A percentile compares a stretch with the other conserved stretches of the same genome.
These are phyloP conservation scores for Drosophila micromelanica DNA, from an alignment of 1,140 invertebrate species.

Conservation along the genomic window DNA sequence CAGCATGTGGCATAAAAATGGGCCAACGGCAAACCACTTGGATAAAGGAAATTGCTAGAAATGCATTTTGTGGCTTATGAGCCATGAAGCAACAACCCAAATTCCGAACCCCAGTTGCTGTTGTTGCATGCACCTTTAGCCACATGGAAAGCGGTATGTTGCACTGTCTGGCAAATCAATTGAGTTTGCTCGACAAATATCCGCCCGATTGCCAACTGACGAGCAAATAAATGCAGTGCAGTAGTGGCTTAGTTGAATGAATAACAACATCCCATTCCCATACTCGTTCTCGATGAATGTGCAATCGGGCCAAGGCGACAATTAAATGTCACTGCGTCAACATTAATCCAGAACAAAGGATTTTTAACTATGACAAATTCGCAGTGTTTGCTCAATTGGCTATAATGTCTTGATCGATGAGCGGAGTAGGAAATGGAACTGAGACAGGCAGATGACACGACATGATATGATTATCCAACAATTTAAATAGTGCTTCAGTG, in stretches of 20 bases:
- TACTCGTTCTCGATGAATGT: neutral
- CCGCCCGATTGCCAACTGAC: constrained; percentile 66
- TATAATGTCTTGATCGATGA: constrained; percentile 66
- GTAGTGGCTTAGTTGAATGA: constrained; percentile 15
- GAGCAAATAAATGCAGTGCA: constrained; percentile 44
- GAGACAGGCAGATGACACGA: constrained; percentile 23
- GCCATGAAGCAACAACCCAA: constrained; percentile 51
- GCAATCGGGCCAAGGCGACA: constrained; percentile 13
- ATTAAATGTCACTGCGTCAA: constrained; percentile 51
- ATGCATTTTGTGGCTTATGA: constrained; percentile 75
- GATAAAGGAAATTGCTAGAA: constrained; percentile 73
- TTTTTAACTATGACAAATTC: constrained; percentile 65
- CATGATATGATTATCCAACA: constrained; percentile 65
- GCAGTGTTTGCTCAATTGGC: constrained; percentile 66
- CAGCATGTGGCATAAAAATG: constrained; percentile 69
- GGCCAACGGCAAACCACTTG: constrained; percentile 59
- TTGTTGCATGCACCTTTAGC: constrained; percentile 27
- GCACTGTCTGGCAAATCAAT: constrained; percentile 61
- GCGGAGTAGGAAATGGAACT: constrained; percentile 1
- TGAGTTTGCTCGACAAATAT: constrained; percentile 74
- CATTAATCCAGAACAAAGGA: constrained; percentile 39
- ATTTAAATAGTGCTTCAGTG: constrained; percentile 49
- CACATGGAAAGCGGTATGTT: neutral
- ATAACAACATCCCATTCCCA: constrained; percentile 12
- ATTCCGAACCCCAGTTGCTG: neutral